Conservation (phyloP, 1,140 invertebrate species). For the Zophobas morio region DNA sequence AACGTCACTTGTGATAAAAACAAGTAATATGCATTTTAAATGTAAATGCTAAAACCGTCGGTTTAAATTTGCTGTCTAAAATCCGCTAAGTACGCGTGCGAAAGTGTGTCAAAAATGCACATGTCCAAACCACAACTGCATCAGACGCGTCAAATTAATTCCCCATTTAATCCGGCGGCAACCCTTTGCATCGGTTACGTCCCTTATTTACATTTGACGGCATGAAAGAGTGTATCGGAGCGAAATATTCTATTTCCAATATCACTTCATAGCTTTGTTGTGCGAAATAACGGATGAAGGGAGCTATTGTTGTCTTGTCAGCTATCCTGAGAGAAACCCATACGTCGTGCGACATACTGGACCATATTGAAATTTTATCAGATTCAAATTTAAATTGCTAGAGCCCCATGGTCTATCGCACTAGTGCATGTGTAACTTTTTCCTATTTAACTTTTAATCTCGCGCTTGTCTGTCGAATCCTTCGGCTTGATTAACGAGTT, state of each 20-base stretch:
- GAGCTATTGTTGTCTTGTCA: slow-evolving; percentile 64
- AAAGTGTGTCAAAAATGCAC: slow-evolving; percentile 40
- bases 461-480: slow-evolving; percentile 5
- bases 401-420: not conserved
- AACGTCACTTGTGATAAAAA: too few relatives aligned
- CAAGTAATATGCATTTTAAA: too few relatives aligned
- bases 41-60: too few relatives aligned
- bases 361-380: slow-evolving; percentile 63
- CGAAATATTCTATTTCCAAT: slow-evolving; percentile 67
- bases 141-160: slow-evolving; percentile 55
- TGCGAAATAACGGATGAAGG: slow-evolving; percentile 62
- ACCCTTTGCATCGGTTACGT: slow-evolving; percentile 62
- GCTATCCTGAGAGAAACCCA: slow-evolving; percentile 48
- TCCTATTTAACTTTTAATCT: slow-evolving; percentile 6
- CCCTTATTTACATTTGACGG: slow-evolving; percentile 64
- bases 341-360: slow-evolving; percentile 44
- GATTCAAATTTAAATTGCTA: slow-evolving; percentile 55
- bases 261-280: slow-evolving; percentile 64
- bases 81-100: slow-evolving; percentile 32
- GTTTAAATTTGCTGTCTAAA: too few relatives aligned
- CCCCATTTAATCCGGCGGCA: slow-evolving; percentile 57
- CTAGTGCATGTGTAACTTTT: not conserved
- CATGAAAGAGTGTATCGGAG: slow-evolving; percentile 65
- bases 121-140: slow-evolving; percentile 38
- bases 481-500: slow-evolving; percentile 7